phyloP scores from a whole-genome alignment of 2,888 invertebrate genomes.

The Lymantria dispar region DNA sequence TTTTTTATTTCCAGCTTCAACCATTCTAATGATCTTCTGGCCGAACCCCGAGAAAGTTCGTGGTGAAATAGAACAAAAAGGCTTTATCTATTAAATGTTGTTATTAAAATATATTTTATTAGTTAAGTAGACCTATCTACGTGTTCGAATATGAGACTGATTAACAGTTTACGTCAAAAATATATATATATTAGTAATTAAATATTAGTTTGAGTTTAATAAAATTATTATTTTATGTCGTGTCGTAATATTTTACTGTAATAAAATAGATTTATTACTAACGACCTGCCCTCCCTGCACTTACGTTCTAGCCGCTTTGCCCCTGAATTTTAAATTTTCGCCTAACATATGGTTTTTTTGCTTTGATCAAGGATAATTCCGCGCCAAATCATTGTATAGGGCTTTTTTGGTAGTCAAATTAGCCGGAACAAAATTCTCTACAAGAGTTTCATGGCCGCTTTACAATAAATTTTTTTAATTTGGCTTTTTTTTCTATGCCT shows the following conservation, averaged over 20 bases:
- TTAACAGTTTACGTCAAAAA: conserved; percentile 25
- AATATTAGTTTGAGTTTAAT: conserved; percentile 4
- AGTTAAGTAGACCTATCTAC: conserved; percentile 2
- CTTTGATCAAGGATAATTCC: too few relatives aligned
- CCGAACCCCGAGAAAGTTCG: conserved; percentile 64
- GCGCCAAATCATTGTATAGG: too few relatives aligned
- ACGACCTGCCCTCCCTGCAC: too few relatives aligned
- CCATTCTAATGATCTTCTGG: conserved; percentile 66
- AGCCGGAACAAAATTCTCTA: too few relatives aligned
- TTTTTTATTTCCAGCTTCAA: conserved; percentile 52
- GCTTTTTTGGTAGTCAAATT: too few relatives aligned
- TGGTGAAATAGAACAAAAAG: conserved; percentile 60
- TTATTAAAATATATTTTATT: not conserved
- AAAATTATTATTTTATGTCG: not conserved
- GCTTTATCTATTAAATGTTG: conserved; percentile 53
- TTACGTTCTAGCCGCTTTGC: too few relatives aligned
- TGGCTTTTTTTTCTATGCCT: too few relatives aligned
- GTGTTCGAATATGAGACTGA: conserved; percentile 32
- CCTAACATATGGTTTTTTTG: too few relatives aligned
- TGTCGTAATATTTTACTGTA: not conserved
- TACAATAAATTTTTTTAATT: too few relatives aligned
- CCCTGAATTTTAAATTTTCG: too few relatives aligned
- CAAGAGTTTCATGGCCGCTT: too few relatives aligned
- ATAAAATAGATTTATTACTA: too few relatives aligned
- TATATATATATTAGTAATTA: conserved; percentile 16